Conservation (phyloP, 2,113 vertebrate species). For the Climacteris rufus region DNA sequence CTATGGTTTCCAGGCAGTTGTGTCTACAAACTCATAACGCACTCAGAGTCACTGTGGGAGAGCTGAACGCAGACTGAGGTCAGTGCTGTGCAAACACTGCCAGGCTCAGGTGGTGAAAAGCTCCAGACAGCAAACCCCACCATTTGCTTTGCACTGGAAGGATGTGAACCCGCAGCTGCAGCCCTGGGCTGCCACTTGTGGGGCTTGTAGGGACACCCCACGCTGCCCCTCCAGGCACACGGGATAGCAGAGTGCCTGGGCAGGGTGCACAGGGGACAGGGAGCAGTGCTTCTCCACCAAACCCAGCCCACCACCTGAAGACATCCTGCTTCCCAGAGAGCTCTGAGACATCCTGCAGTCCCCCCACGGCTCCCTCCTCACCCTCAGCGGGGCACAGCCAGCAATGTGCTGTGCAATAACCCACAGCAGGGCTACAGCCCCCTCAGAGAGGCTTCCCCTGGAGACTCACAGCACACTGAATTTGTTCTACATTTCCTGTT, state of each 20-base stretch:
- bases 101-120: background rate
- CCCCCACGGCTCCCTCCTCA: background rate
- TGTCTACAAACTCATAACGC: background rate
- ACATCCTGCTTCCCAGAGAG: background rate
- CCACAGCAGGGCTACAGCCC: background rate
- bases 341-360: rapidly evolving
- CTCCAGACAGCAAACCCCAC: background rate
- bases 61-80: background rate
- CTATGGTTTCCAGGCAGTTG: conserved; percentile 1
- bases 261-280: background rate
- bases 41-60: background rate
- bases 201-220: background rate
- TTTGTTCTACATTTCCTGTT: background rate
- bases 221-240: rapidly evolving
- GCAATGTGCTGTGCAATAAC: rapidly evolving
- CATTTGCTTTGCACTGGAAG: background rate
- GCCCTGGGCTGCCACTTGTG: background rate
- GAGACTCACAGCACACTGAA: background rate
- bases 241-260: background rate
- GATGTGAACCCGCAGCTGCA: rapidly evolving
- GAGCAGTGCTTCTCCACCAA: background rate
- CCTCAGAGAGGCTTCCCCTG: background rate
- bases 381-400: background rate
- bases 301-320: background rate
- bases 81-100: background rate